Base-by-base conservation (phyloP, 2,888 invertebrate genomes). In the Atrina japonica region DNA sequence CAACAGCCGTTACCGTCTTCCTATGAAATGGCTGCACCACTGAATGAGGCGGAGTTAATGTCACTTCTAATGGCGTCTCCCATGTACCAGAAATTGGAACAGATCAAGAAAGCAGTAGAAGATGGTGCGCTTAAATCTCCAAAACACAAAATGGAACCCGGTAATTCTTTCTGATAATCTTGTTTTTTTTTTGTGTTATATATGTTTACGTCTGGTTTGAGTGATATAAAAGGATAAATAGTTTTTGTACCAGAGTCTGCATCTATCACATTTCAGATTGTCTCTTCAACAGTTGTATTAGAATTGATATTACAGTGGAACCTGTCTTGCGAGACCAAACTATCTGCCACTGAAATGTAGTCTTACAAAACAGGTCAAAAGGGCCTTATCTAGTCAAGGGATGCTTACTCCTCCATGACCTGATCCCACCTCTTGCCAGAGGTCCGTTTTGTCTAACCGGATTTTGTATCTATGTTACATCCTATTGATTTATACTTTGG, bases 31-130 rank as follows among this genome's bases (percentile, higher is more conserved):
- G 83, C 88, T 7, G 86, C 86, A 29, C 89, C 89, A 9, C 77
- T 89, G 45, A 85, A 88, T 65, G 87, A 88, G 67, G 85, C 86
- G 7, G 89, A 89, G 55, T 76, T 89, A 11, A 85, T 87, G 45
- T 80, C 84, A 7, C 71, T 89, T 43, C 78, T 89, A 45, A 87
- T 88, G 88, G 86, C 88, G 1, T 88, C 88, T 3, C 89, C 89
- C 3, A 79, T 89, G 59, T 89, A 89, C 72, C 85, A 88, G 80
- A 89, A 89, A 74, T 76, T 89, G 75, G 89, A 89, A 68, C 78
- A 82, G 56, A 85, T 89, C 70, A 88, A 88, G 75, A 83, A 82
- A 52, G 70, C 80, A 35, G 78, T 89, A 14, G 83, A 83, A 35
- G 80, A 77, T 30, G 88, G 88, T 23, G n/a, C n/a, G n/a, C 68